Evolutionary conservation across 2,797 vertebrate genomes (phyloP), one percentile per base, ranked within the genome.

Genomic region (Apogon talboti): DNA sequence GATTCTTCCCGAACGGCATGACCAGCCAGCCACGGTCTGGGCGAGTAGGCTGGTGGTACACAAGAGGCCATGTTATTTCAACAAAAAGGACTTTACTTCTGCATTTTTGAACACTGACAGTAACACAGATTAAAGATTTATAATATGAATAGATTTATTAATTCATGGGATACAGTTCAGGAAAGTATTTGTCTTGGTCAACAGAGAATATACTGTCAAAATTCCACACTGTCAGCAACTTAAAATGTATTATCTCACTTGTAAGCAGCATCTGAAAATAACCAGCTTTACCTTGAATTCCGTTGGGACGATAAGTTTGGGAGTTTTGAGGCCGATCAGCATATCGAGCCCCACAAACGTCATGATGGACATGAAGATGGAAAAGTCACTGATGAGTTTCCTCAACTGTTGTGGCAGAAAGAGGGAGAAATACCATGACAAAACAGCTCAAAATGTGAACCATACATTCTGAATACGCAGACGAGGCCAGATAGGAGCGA

Each of bases 301-400:
- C 1, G 93, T 94, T 58, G 94, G 95, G 57, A 95, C 94, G 57
- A 95, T 94, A 12, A 96, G 89, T 86, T 96, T 96, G 42, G 96
- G 95, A 12, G 95, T 96, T 85, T 95, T 94, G 64, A 96, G 93
- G 81, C 93, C 95, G 0, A 92, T 89, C 53, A 96, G 58, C 92
- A 95, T 93, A 81, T 98, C 96, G 48, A 98, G 94, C 28, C 95
- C 94, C 82, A 95, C 95, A 83, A 97, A 96, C 1, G 92, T 94
- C 89, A 95, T 88, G 71, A 97, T 98, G 86, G 96, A 96, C 95
- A 97, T 91, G 90, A 97, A 96, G 94, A 98, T 98, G 14, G 96
- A 96, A 91, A 98, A 98, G 90, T 98, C 96, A 8, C 96, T 98
- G 92, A 98, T 95, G 70, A 97, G 95, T 80, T 97, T 97, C 87